A percentile compares a stretch with the other conserved stretches of the same genome.
These are phyloP conservation scores for Pseudopodoces humilis DNA, from an alignment of 2,113 vertebrate species.

Conservation along the genomic window DNA sequence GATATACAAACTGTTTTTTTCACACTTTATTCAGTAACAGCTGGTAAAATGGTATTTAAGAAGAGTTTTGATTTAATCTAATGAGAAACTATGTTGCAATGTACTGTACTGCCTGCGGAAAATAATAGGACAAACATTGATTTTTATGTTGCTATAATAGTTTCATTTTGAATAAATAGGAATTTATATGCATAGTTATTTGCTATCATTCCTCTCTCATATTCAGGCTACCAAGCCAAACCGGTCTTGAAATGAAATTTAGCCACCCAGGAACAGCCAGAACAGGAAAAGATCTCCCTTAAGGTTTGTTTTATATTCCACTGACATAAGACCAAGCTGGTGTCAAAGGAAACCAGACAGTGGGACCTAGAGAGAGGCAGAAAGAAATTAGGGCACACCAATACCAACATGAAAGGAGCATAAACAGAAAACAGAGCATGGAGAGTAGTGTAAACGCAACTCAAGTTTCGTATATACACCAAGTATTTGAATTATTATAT, in stretches of 20 bases:
- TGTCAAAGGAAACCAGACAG: background rate
- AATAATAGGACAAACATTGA: constrained; percentile 82
- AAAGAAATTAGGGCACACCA: background rate
- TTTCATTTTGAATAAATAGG: constrained; percentile 75
- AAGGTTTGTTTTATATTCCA: constrained; percentile 20
- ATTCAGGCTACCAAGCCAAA: background rate
- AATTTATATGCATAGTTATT: constrained; percentile 77
- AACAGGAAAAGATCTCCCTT: background rate
- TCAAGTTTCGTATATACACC: background rate
- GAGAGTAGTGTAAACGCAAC: background rate
- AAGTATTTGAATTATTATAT: background rate
- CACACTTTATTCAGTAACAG: constrained; percentile 74
- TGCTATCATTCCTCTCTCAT: constrained; percentile 45
- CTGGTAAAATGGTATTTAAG: constrained; percentile 82
- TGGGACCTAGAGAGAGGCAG: background rate
- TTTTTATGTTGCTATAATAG: constrained; percentile 80
- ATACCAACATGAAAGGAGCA: background rate
- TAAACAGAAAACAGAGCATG: background rate
- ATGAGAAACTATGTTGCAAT: constrained; percentile 73
- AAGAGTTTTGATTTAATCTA: constrained; percentile 80
- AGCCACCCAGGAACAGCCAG: background rate
- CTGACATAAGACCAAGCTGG: background rate
- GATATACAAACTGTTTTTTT: constrained; percentile 67
- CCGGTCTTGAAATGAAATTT: background rate
- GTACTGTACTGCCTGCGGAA: constrained; percentile 69